Base-by-base conservation (phyloP, 2,888 invertebrate species). In the Diplazon laetatorius region DNA sequence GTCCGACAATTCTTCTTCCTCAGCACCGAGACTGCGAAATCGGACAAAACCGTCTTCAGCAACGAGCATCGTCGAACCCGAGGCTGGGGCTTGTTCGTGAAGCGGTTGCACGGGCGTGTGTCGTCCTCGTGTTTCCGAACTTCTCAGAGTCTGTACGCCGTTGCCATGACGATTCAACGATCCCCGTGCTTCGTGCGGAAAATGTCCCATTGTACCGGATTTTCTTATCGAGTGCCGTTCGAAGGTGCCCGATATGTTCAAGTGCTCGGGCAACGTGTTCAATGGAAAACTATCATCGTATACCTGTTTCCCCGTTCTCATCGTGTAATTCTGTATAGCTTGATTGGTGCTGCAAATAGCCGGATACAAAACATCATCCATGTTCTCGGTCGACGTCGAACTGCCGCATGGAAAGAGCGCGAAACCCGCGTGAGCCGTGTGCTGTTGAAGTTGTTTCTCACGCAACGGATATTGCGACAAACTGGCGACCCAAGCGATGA, bases 41-140 rank as follows among this genome's bases (percentile, higher is more conserved):
- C 97, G 93, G 12, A 97, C 95, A 91, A 97, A 97, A 4, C 97
- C 97, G 87, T 97, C 96, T 88, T 97, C 97, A 78, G 96, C 96
- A n/a, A 97, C 96, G 80, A 97, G 92, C 96, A 97, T 97, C 83
- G 96, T 94, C 74, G 89, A 88, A 18, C 90, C 90, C 2, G 89
- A 87, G 6, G 89, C 92, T 90, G 84, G 93, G 92, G 59, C 93
- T 92, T 81, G 93, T 92, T 86, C 92, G 88, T 86, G 93, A 92
- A 85, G 91, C 35, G 84, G 85, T 68, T 87, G 86, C 6, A 85
- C 85, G 5, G 89, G 88, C 20, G 87, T 88, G 52, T 89, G 88
- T 71, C 87, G 86, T 16, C 87, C 87, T 12, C 89, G 83, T 30
- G 81, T 83, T 57, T 87, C 88, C 9, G 93, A 87, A 52, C 85